These are phyloP conservation scores for Ophion ventricosus DNA, from an alignment of 2,888 invertebrate species.

Conservation along the genomic window DNA sequence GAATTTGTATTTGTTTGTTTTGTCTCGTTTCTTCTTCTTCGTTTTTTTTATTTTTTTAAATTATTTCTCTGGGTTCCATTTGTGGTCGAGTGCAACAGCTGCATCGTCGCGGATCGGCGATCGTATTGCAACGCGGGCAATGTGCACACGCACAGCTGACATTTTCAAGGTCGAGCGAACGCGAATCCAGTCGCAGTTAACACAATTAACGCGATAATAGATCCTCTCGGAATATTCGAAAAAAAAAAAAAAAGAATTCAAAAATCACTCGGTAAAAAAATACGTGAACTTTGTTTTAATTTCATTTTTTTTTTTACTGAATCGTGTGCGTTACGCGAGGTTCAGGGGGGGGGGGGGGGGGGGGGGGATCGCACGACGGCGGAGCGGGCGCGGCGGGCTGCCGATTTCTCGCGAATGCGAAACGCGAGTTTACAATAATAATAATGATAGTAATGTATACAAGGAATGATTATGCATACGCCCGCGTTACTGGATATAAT, in stretches of 20 bases:
- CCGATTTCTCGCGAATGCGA: constrained; percentile 19
- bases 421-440: constrained; percentile 23
- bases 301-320: neutral
- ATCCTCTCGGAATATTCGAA: neutral
- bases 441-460: constrained; percentile 23
- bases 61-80: neutral
- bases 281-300: neutral
- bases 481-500: constrained; percentile 58
- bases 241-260: neutral
- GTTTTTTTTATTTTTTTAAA: neutral
- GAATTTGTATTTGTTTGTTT: too few relatives aligned
- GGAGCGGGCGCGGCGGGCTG: constrained; percentile 3
- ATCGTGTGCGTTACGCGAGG: neutral
- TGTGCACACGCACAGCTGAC: constrained; percentile 24
- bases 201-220: constrained; percentile 14
- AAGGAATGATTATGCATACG: constrained; percentile 49
- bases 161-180: constrained; percentile 35
- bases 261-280: neutral
- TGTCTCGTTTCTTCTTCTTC: neutral
- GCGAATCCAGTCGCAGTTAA: constrained; percentile 18
- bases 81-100: constrained; percentile 22
- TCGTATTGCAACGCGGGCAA: neutral
- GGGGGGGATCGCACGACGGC: too few relatives aligned
- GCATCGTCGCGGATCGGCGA: neutral
- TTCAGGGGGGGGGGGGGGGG: neutral